Conservation (phyloP, 2,113 vertebrate genomes). For the Oxyruncus cristatus region DNA sequence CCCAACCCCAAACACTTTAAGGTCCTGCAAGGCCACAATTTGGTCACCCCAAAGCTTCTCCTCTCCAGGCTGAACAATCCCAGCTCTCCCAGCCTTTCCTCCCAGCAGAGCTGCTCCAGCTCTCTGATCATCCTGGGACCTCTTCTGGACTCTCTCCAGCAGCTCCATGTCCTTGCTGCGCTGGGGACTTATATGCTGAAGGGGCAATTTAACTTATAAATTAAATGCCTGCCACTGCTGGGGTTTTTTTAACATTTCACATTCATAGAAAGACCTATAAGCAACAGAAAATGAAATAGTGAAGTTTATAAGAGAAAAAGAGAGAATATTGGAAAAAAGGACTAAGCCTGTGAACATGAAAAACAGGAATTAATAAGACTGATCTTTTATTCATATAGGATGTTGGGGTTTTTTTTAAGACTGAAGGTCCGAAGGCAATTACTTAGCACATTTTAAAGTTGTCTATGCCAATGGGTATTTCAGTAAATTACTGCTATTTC, state of each 20-base stretch:
- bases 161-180: neutral
- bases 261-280: neutral
- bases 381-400: neutral
- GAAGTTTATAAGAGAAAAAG: neutral
- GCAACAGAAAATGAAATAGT: neutral
- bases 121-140: neutral
- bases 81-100: neutral
- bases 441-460: neutral
- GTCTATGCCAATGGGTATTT: neutral
- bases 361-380: neutral
- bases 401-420: neutral
- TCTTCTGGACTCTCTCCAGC: neutral
- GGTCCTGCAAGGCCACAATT: neutral
- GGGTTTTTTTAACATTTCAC: neutral
- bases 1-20: rapidly evolving
- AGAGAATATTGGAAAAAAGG: neutral
- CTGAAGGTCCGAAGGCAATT: neutral
- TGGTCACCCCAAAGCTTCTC: neutral
- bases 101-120: neutral
- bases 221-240: neutral
- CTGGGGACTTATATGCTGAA: neutral
- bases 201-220: neutral
- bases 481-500: neutral
- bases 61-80: neutral
- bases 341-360: neutral